Evolutionary conservation across 2,888 invertebrate species (phyloP).

Genomic region (Unio delphinus): DNA sequence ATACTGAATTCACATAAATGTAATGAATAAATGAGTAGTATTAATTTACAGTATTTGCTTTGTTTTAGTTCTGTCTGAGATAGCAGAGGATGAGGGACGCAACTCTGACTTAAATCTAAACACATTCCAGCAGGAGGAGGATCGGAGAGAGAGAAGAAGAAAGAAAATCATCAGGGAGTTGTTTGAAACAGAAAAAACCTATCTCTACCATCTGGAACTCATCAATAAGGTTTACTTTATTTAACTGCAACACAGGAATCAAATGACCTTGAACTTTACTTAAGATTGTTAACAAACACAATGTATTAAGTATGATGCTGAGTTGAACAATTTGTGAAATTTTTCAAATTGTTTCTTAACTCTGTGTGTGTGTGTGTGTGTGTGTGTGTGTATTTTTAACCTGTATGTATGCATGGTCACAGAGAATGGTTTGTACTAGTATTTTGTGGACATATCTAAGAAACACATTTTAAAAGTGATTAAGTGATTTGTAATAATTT

Average conservation of each 20-base stretch:
- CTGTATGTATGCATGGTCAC: too few relatives aligned
- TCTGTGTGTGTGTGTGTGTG: too few relatives aligned
- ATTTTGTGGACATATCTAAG: too few relatives aligned
- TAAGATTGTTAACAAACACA: not conserved
- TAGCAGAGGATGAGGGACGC: constrained; percentile 32
- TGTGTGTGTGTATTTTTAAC: too few relatives aligned
- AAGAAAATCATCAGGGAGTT: constrained; percentile 79
- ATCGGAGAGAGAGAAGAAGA: constrained; percentile 48
- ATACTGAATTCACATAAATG: not conserved
- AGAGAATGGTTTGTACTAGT: too few relatives aligned
- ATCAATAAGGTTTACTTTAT: constrained; percentile 75
- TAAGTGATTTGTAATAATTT: too few relatives aligned
- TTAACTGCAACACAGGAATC: not conserved
- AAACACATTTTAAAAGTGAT: too few relatives aligned
- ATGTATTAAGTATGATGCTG: too few relatives aligned
- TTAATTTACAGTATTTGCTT: not conserved
- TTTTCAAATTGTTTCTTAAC: too few relatives aligned
- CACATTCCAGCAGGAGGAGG: constrained; percentile 30
- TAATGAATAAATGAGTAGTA: not conserved
- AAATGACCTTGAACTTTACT: not conserved
- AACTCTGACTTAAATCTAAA: constrained; percentile 20
- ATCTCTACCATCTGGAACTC: constrained; percentile 79
- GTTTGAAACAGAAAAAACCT: constrained; percentile 80
- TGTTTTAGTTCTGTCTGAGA: constrained; percentile 42
- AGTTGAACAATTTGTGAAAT: too few relatives aligned